Base-by-base conservation (phyloP, 2,888 invertebrate genomes). In the Drosophila rubida region DNA sequence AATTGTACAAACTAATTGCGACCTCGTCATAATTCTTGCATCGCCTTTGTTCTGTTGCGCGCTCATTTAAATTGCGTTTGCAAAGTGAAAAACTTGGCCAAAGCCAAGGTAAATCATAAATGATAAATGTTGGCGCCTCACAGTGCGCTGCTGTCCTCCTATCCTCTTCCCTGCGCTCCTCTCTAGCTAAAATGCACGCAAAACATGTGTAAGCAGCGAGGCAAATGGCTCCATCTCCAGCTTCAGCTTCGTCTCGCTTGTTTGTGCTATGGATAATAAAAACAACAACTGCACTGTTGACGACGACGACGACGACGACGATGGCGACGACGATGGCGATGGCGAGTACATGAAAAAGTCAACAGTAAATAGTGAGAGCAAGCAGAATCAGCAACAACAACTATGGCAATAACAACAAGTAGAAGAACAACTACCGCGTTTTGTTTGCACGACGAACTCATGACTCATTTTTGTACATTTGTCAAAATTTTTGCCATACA, bases 391-490 rank as follows among this genome's bases (percentile, higher is more conserved):
- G 44, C 51, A 72, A 49, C 58, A 27, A 16, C 37, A 60, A 41
- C 13, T 53, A 23, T 22, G 48, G 37, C 51, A 64, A 60, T 46
- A 60, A 70, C 39, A 66, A 54, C 53, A 53, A 45, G 37, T 62
- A 75, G 63, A 69, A 68, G 53, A 78, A 55, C 64, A 71, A 84
- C 76, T 70, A 73, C 57, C 65, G 68, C 83, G 75, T 70, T 85
- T 78, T 85, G 86, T 87, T 85, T 87, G 83, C 67, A 68, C 75
- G 70, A 79, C 81, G 80, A 82, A 78, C 89, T 87, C 88, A 88
- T 88, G 88, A 88, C 90, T 88, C 90, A 89, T 88, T 88, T 88
- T 88, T 81, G 85, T 80, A 81, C 88, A 90, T 88, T 88, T 88
- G 89, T 88, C 88, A 90, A 88, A 90, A 78, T 87, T 82, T 78